Conservation (phyloP, 2,888 invertebrate genomes). For the Ashinkailepas kermadecensis region DNA sequence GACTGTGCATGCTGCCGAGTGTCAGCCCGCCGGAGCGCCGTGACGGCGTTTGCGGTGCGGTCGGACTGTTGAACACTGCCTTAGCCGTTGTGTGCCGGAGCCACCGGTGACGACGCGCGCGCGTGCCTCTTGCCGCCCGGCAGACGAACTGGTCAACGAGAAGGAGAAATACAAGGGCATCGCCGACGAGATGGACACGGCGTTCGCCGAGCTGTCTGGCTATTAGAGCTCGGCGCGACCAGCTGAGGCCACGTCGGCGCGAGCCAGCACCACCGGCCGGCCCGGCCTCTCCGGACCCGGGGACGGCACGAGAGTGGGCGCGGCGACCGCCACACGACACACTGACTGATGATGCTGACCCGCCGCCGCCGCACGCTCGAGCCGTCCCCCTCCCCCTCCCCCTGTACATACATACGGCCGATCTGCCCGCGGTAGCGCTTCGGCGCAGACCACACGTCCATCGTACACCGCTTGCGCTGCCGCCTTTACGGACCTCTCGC, state of each 20-base stretch:
- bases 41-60: no score
- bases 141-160: slow-evolving; percentile 80
- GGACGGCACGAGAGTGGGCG: no score
- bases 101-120: neutral
- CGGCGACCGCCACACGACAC: no score
- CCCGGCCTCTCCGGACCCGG: neutral
- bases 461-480: no score
- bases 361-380: no score
- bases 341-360: no score
- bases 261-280: neutral
- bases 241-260: neutral
- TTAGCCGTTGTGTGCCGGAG: neutral
- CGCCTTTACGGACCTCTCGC: no score
- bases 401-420: no score
- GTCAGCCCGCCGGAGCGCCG: neutral
- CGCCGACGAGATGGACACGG: slow-evolving; percentile 94
- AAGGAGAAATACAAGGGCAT: slow-evolving; percentile 97
- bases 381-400: no score
- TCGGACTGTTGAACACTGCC: no score
- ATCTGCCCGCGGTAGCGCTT: no score
- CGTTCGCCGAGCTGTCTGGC: slow-evolving; percentile 89
- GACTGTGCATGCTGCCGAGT: neutral
- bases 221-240: slow-evolving; percentile 50
- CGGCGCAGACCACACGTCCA: no score
- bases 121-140: slow-evolving; percentile 38